Evolutionary conservation across 2,888 invertebrate genomes (phyloP).

Genomic region (Amiota mariae): DNA sequence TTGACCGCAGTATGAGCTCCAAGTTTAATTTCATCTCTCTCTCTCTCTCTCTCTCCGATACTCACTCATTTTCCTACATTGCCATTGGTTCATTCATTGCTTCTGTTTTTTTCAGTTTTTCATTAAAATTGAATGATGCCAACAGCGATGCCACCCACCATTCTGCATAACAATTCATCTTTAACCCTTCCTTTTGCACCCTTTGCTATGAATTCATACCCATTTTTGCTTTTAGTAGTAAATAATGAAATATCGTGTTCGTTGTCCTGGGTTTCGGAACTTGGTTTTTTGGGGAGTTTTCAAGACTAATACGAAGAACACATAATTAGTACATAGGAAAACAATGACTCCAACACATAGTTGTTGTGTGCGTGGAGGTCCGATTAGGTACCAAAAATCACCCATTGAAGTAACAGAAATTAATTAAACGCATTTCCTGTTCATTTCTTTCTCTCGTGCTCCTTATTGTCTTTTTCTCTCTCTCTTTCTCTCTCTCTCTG

Average conservation of each 20-base stretch:
- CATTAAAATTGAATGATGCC: neutral
- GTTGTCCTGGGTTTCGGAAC: neutral
- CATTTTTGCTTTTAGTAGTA: neutral
- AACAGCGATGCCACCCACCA: neutral
- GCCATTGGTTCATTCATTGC: too few species aligned
- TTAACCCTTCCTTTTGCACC: neutral
- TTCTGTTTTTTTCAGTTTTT: neutral
- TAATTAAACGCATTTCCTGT: slow-evolving; percentile 25
- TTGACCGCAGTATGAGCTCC: neutral
- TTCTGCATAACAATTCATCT: neutral
- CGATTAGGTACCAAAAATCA: neutral
- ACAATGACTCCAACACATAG: too few species aligned
- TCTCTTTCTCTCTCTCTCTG: neutral
- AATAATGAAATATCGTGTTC: neutral
- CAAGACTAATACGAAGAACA: too few species aligned
- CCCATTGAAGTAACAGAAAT: neutral
- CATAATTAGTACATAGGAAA: too few species aligned
- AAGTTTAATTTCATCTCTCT: too few species aligned
- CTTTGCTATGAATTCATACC: neutral
- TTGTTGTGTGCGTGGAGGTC: too few species aligned
- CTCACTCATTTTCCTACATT: too few species aligned
- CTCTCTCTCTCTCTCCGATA: too few species aligned
- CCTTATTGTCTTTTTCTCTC: too few species aligned
- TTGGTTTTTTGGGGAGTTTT: neutral
- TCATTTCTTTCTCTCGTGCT: too few species aligned